Conservation (phyloP, 2,888 invertebrate species). For the Beris chalybata region DNA sequence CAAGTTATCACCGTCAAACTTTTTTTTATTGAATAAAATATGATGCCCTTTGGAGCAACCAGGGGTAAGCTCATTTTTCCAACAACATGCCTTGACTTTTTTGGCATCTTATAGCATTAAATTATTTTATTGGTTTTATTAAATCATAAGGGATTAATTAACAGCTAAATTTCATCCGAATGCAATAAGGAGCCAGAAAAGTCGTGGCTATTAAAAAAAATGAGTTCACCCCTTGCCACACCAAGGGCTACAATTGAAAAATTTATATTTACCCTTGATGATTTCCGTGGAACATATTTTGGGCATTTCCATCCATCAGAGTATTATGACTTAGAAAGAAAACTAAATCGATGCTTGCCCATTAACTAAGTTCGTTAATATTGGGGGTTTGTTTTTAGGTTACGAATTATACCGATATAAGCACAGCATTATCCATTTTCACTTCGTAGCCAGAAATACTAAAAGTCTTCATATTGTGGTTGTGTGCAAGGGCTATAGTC, state of each 20-base stretch:
- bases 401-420: too few species aligned
- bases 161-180: too few species aligned
- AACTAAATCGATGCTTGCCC: constrained; percentile 35
- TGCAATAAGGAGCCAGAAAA: too few species aligned
- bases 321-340: constrained; percentile 50
- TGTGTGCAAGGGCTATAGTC: background rate
- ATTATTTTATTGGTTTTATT: background rate
- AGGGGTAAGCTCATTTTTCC: too few species aligned
- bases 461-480: background rate
- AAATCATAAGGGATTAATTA: too few species aligned
- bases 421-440: background rate
- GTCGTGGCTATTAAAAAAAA: too few species aligned
- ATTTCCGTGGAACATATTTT: constrained; percentile 63
- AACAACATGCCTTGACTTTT: too few species aligned
- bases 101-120: background rate
- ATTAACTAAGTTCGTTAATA: constrained; percentile 9
- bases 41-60: too few species aligned
- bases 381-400: too few species aligned
- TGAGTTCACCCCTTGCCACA: background rate
- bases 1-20: too few species aligned
- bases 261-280: constrained; percentile 57
- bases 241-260: background rate
- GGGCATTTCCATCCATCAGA: constrained; percentile 59
- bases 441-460: background rate
- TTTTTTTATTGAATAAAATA: background rate